Percentiles rank a stretch among this genome's conserved stretches.
Evolutionary conservation across 2,888 invertebrate genomes (phyloP).

Genomic region (Phragmatobia fuliginosa): DNA sequence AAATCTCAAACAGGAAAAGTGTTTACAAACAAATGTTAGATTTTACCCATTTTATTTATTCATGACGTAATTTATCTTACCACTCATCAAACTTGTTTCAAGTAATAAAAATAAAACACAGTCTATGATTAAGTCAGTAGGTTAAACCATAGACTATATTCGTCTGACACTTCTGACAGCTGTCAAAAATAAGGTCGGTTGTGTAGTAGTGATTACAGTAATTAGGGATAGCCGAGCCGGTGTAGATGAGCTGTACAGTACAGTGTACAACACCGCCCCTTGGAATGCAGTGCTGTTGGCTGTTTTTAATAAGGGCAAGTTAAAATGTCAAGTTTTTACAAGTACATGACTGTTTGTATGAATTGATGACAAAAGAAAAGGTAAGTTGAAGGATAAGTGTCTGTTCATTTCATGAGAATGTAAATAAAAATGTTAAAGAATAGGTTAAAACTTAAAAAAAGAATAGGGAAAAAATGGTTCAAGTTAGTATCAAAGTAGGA

Average conservation of each 20-base stretch:
- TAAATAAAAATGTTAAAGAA: neutral
- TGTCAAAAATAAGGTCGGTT: conserved; percentile 57
- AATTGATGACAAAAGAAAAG: neutral
- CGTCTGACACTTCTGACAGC: conserved; percentile 43
- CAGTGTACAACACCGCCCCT: conserved; percentile 24
- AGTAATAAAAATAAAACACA: neutral
- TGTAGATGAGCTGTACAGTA: no score
- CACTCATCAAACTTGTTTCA: conserved; percentile 4
- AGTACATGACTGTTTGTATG: neutral
- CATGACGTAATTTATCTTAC: neutral
- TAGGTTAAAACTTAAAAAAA: no score
- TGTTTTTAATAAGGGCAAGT: neutral
- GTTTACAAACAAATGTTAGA: neutral
- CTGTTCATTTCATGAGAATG: neutral
- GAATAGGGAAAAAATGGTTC: no score
- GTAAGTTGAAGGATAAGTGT: neutral
- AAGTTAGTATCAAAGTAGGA: no score
- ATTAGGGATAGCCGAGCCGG: conserved; percentile 28
- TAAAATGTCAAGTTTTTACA: neutral
- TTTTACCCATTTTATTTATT: neutral
- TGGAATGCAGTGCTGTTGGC: conserved; percentile 20
- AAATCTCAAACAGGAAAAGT: neutral
- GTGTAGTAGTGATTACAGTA: conserved; percentile 46
- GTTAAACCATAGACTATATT: conserved; percentile 32
- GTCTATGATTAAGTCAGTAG: conserved; percentile 30